A percentile compares a stretch with the other conserved stretches of the same genome.
These are phyloP conservation scores for Metacarcinus magister DNA, from an alignment of 2,888 invertebrate genomes.

Conservation along the genomic window DNA sequence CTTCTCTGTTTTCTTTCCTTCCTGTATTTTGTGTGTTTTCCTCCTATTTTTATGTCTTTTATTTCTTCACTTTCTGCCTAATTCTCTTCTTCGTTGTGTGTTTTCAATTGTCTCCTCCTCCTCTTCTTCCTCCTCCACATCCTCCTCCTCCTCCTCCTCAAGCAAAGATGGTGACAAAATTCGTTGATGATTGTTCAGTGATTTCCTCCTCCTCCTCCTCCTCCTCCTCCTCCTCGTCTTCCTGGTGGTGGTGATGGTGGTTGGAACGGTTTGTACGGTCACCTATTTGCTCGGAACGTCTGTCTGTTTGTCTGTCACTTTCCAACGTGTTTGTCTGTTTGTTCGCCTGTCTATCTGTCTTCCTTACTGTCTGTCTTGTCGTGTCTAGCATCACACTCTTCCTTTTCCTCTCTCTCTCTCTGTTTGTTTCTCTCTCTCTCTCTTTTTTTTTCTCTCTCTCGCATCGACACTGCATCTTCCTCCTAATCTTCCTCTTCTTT, in stretches of 20 bases:
- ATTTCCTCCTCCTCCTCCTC: not conserved
- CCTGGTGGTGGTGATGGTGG: too few species aligned
- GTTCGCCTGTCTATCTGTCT: not conserved
- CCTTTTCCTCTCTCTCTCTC: conserved; percentile 42
- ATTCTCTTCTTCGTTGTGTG: too few species aligned
- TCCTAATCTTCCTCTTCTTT: not conserved
- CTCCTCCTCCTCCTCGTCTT: not conserved
- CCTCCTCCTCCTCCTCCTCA: not conserved
- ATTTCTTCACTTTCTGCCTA: too few species aligned
- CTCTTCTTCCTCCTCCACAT: not conserved
- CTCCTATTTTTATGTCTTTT: too few species aligned
- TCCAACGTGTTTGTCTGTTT: conserved; percentile 22
- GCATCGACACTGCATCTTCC: not conserved
- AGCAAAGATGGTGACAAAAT: too few species aligned
- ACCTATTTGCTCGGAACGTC: conserved; percentile 26
- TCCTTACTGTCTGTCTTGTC: conserved; percentile 13
- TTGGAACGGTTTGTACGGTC: not conserved
- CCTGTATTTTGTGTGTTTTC: too few species aligned
- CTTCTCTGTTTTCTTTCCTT: too few species aligned
- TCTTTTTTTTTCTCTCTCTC: not conserved
- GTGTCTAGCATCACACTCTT: not conserved
- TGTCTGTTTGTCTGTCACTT: conserved; percentile 34
- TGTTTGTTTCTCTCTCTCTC: conserved; percentile 41
- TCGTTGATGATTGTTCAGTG: too few species aligned
- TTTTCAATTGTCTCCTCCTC: not conserved